phyloP scores from a whole-genome alignment of 1,140 invertebrate genomes.

The Drosophila athabasca region DNA sequence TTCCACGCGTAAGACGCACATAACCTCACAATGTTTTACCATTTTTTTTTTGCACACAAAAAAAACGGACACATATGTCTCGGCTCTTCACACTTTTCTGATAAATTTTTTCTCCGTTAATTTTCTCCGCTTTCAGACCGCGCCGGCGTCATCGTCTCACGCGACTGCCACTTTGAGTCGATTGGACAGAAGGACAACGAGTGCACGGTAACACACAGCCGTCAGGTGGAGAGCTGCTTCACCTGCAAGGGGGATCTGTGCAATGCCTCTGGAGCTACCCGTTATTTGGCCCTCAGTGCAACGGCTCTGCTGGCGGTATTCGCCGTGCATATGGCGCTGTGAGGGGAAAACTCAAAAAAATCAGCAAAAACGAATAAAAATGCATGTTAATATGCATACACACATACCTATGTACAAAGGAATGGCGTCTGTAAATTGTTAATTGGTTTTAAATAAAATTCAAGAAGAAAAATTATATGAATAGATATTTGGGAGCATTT shows the following conservation, averaged over 20 bases:
- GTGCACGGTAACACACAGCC: constrained; percentile 73
- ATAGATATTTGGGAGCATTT: neutral
- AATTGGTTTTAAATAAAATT: constrained; percentile 18
- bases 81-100: neutral
- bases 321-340: constrained; percentile 61
- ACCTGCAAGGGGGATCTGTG: constrained; percentile 85
- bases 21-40: too few relatives aligned
- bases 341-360: constrained; percentile 1
- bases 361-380: neutral
- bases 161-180: constrained; percentile 77
- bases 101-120: neutral
- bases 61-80: neutral
- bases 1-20: too few relatives aligned
- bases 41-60: too few relatives aligned
- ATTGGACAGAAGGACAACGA: constrained; percentile 74
- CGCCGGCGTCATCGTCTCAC: constrained; percentile 71
- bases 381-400: constrained; percentile 8
- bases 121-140: constrained; percentile 50
- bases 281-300: constrained; percentile 83
- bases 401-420: constrained; percentile 33
- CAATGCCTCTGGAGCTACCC: constrained; percentile 84
- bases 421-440: constrained; percentile 4
- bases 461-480: neutral
- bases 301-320: constrained; percentile 80
- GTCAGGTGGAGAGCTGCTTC: constrained; percentile 81